Evolutionary conservation across 2,888 invertebrate genomes (phyloP).

Genomic region (Caenorhabditis sp.): DNA sequence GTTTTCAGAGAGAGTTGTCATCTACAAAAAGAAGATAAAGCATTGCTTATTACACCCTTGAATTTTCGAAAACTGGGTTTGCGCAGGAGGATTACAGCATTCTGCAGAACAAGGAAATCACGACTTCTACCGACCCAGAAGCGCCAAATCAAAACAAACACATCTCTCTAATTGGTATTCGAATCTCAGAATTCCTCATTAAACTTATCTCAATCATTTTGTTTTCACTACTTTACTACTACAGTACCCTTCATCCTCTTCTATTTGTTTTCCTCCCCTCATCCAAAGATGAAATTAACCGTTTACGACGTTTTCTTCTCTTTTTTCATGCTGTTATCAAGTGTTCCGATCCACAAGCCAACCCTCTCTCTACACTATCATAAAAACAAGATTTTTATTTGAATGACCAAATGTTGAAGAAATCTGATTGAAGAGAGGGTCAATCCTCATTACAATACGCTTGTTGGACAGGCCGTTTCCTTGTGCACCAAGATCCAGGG

Average conservation of each 20-base stretch:
- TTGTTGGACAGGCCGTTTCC: background rate
- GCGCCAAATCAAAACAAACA: conserved; percentile 1
- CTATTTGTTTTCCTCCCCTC: conserved; percentile 7
- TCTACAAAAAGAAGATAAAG: too few relatives aligned
- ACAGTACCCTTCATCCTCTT: conserved; percentile 22
- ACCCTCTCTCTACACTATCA: conserved; percentile 31
- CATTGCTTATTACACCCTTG: too few relatives aligned
- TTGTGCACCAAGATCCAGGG: background rate
- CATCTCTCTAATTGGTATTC: conserved; percentile 16
- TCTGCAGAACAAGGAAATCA: background rate
- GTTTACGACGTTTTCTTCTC: conserved; percentile 37
- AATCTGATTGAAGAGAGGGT: conserved; percentile 35
- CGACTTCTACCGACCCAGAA: background rate
- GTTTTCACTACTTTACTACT: conserved; percentile 18
- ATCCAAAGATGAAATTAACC: conserved; percentile 8
- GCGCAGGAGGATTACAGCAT: too few relatives aligned
- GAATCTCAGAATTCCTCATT: conserved; percentile 11
- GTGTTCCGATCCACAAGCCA: conserved; percentile 48
- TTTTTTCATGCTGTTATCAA: conserved; percentile 39
- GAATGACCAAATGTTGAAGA: conserved; percentile 25
- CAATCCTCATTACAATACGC: conserved; percentile 28
- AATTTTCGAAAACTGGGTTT: too few relatives aligned
- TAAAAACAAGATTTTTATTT: conserved; percentile 52
- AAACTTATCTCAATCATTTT: conserved; percentile 24
- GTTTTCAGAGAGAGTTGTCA: too few relatives aligned